A percentile compares a stretch with the other conserved stretches of the same genome.
phyloP scores from a whole-genome alignment of 2,797 vertebrate genomes.

The Chaenodraco wilsoni region DNA sequence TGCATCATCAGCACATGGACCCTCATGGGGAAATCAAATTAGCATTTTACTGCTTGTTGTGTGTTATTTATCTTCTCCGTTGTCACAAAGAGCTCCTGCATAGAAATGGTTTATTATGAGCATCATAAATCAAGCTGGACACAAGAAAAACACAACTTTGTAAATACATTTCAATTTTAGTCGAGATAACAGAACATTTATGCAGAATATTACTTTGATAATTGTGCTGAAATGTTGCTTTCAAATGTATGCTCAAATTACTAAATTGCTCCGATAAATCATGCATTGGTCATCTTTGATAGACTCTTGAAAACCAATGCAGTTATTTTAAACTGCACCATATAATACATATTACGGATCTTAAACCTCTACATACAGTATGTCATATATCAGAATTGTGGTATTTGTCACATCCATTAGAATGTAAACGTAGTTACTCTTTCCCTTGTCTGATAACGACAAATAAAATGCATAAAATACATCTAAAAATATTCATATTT shows the following conservation, averaged over 20 bases:
- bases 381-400: not conserved
- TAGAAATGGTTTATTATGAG: not conserved
- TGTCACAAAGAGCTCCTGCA: not conserved
- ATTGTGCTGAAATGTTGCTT: not conserved
- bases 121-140: not conserved
- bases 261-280: not conserved
- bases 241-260: not conserved
- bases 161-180: too few relatives aligned
- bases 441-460: not conserved
- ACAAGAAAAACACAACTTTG: too few relatives aligned
- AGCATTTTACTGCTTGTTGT: not conserved
- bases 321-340: not conserved
- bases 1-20: constrained; percentile 1
- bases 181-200: too few relatives aligned
- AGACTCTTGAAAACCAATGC: not conserved
- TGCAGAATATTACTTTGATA: too few relatives aligned
- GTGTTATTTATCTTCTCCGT: not conserved
- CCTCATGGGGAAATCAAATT: not conserved
- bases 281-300: not conserved
- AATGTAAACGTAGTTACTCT: not conserved
- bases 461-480: constrained; percentile 8
- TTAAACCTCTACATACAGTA: too few relatives aligned
- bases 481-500: not conserved
- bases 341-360: not conserved
- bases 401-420: not conserved